Conservation (phyloP, 2,113 vertebrate species). For the Nothoprocta perdicaria region DNA sequence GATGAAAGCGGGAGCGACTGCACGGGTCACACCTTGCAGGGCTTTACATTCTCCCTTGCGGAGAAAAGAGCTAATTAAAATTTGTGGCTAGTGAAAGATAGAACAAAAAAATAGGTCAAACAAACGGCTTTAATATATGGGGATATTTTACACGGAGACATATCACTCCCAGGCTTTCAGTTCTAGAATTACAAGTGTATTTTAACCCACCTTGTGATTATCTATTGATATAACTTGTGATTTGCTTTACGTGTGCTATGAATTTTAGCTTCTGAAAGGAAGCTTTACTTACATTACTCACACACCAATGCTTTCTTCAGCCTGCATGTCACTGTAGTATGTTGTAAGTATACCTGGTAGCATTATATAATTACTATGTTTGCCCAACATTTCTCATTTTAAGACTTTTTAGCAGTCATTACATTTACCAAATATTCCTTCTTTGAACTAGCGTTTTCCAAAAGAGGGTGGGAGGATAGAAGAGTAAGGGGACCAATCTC, state of each 20-base stretch:
- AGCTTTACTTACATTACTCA: not conserved
- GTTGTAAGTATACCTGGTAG: not conserved
- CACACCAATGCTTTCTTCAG: not conserved
- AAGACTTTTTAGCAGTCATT: not conserved
- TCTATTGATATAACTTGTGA: not conserved
- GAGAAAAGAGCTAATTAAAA: constrained; percentile 29
- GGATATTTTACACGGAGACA: constrained; percentile 7
- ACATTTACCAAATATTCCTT: not conserved
- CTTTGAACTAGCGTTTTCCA: not conserved
- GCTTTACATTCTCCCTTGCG: not conserved
- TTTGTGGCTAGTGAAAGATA: not conserved
- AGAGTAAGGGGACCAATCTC: not conserved
- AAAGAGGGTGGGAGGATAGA: not conserved
- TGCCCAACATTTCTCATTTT: not conserved
- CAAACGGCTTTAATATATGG: not conserved
- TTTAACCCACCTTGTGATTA: not conserved
- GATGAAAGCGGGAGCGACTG: not conserved
- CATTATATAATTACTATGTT: not conserved
- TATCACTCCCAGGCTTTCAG: not conserved
- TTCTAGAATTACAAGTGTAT: not conserved
- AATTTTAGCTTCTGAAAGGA: not conserved
- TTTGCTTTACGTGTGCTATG: not conserved
- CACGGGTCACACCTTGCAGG: not conserved
- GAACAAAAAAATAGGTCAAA: not conserved
- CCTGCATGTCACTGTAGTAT: not conserved